phyloP scores from a whole-genome alignment of 2,888 invertebrate species.

The Bhutanitis thaidina region DNA sequence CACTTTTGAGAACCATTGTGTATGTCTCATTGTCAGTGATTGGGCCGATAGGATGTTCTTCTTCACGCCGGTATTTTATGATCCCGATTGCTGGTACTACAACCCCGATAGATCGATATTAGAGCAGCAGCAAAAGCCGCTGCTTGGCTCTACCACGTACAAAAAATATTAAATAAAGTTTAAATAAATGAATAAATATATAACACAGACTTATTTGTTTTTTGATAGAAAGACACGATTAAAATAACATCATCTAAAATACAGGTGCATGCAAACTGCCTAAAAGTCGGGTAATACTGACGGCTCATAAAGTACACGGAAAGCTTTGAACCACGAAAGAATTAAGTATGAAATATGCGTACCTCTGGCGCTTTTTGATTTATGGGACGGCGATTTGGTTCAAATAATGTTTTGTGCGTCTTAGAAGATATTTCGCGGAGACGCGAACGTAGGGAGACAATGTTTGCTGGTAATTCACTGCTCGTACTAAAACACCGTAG shows the following conservation, averaged over 20 bases:
- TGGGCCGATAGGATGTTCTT: too few species aligned
- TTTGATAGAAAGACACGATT: constrained; percentile 4
- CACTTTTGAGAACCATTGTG: too few species aligned
- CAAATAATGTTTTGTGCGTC: constrained; percentile 41
- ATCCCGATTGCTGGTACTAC: too few species aligned
- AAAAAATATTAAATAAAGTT: too few species aligned
- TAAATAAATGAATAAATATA: too few species aligned
- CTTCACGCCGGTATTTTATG: too few species aligned
- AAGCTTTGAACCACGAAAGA: constrained; percentile 62
- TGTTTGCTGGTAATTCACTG: constrained; percentile 12
- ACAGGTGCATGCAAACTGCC: constrained; percentile 48
- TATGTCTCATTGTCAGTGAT: too few species aligned
- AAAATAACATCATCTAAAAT: constrained; percentile 30
- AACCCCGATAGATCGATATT: too few species aligned
- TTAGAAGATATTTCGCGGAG: constrained; percentile 25
- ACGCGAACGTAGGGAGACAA: constrained; percentile 23
- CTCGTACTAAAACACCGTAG: background rate
- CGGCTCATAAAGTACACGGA: constrained; percentile 56
- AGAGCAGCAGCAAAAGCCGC: constrained; percentile 50
- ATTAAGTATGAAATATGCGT: constrained; percentile 79
- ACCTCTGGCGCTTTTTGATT: constrained; percentile 69
- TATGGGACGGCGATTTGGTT: constrained; percentile 60
- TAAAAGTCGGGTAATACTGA: constrained; percentile 42
- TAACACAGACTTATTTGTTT: background rate
- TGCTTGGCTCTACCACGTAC: too few species aligned